phyloP scores from a whole-genome alignment of 2,113 vertebrate species.

The Triplophysa rosa region DNA sequence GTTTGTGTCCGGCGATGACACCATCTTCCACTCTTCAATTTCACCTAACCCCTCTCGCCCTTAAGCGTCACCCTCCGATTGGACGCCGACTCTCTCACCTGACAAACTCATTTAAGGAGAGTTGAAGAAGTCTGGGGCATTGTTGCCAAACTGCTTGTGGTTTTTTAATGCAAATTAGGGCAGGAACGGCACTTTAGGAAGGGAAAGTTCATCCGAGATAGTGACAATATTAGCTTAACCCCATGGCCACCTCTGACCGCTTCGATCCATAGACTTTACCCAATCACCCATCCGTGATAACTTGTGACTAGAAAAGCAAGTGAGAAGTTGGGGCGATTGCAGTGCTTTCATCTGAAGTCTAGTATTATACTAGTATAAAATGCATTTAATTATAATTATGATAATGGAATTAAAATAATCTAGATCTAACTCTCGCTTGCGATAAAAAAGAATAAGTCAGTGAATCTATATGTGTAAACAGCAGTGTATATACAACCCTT shows the following conservation, averaged over 20 bases:
- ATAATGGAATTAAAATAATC: too few species aligned
- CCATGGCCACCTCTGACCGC: constrained; percentile 42
- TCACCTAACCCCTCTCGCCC: constrained; percentile 19
- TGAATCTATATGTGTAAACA: too few species aligned
- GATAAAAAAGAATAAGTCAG: too few species aligned
- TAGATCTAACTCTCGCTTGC: too few species aligned
- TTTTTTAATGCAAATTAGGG: constrained; percentile 70
- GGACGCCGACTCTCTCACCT: constrained; percentile 9
- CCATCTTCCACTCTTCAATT: constrained; percentile 41
- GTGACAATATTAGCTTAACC: constrained; percentile 53
- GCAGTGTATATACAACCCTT: too few species aligned
- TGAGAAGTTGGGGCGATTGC: not conserved
- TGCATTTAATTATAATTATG: too few species aligned
- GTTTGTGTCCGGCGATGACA: constrained; percentile 39
- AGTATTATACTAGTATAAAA: too few species aligned
- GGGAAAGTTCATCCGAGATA: constrained; percentile 46
- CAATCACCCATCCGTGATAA: constrained; percentile 49
- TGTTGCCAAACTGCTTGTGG: constrained; percentile 58
- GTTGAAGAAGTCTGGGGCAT: constrained; percentile 5
- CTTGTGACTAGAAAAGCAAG: constrained; percentile 13
- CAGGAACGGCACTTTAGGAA: constrained; percentile 31
- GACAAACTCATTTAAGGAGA: constrained; percentile 13
- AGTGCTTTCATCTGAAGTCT: constrained; percentile 3
- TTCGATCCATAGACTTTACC: constrained; percentile 66
- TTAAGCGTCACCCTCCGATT: constrained; percentile 17